These are phyloP conservation scores for Thaleichthys pacificus DNA, from an alignment of 2,797 vertebrate genomes.

Conservation along the genomic window DNA sequence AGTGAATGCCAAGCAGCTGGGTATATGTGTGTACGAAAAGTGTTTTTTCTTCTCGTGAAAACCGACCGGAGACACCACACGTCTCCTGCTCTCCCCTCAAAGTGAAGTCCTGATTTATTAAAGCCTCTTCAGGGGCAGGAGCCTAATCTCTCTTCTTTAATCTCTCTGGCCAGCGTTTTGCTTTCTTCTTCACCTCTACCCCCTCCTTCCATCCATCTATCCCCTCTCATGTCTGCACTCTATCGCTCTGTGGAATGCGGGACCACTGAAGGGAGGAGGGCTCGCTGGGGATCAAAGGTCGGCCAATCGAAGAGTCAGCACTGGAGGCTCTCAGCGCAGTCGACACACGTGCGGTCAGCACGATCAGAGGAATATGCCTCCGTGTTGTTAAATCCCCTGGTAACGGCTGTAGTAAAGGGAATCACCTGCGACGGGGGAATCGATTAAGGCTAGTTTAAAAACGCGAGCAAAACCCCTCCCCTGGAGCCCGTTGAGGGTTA, in stretches of 20 bases:
- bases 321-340: neutral
- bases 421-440: neutral
- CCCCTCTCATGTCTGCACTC: conserved; percentile 51
- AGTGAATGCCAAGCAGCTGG: conserved; percentile 40
- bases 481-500: neutral
- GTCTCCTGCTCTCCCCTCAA: conserved; percentile 32
- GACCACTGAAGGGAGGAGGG: conserved; percentile 55
- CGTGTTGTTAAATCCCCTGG: conserved; percentile 30
- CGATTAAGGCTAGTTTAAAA: conserved; percentile 25
- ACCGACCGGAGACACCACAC: conserved; percentile 31
- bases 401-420: neutral
- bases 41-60: conserved; percentile 30
- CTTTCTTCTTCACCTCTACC: conserved; percentile 65
- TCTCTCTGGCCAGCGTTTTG: conserved; percentile 63
- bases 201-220: conserved; percentile 36
- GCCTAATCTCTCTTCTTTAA: conserved; percentile 74
- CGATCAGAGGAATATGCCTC: conserved; percentile 6
- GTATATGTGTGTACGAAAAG: conserved; percentile 9
- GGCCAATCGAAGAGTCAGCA: conserved; percentile 68
- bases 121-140: conserved; percentile 62
- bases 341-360: conserved; percentile 26
- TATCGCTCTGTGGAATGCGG: conserved; percentile 70
- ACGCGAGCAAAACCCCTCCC: neutral
- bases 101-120: conserved; percentile 68
- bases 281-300: conserved; percentile 64